Percentiles rank a stretch among this genome's conserved stretches.
Conservation (phyloP, 2,797 vertebrate genomes). For the Atherinosoma microstoma region DNA sequence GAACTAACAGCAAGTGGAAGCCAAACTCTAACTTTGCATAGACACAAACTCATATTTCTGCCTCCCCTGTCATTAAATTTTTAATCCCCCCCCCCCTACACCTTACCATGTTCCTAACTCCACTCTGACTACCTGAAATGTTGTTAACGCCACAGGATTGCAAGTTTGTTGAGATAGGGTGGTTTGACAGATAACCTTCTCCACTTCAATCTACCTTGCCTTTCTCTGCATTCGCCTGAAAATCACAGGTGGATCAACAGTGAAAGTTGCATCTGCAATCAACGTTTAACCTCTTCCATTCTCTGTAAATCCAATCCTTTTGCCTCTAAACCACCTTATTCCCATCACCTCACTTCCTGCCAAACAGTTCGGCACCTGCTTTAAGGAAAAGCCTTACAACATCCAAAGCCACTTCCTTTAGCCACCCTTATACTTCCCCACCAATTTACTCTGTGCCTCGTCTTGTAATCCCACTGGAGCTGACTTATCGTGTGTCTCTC, state of each 20-base stretch:
- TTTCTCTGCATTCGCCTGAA: slow-evolving; percentile 42
- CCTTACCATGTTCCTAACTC: slow-evolving; percentile 18
- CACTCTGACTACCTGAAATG: slow-evolving; percentile 38
- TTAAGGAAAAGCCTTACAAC: slow-evolving; percentile 37
- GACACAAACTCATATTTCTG: slow-evolving; percentile 7
- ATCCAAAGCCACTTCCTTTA: slow-evolving; percentile 37
- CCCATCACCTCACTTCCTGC: slow-evolving; percentile 34
- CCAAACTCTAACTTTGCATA: background rate
- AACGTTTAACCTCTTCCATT: slow-evolving; percentile 35
- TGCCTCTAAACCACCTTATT: slow-evolving; percentile 34
- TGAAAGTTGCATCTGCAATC: slow-evolving; percentile 52
- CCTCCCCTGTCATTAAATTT: background rate
- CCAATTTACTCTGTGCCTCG: slow-evolving; percentile 49
- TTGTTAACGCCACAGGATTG: slow-evolving; percentile 40
- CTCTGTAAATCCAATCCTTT: slow-evolving; percentile 50
- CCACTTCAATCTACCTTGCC: slow-evolving; percentile 47
- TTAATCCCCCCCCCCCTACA: background rate
- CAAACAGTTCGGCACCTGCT: slow-evolving; percentile 37
- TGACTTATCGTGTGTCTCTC: slow-evolving; percentile 46
- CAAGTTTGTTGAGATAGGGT: slow-evolving; percentile 42
- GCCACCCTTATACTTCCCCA: slow-evolving; percentile 32
- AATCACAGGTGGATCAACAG: slow-evolving; percentile 33
- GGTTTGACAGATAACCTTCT: slow-evolving; percentile 58
- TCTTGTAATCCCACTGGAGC: slow-evolving; percentile 41
- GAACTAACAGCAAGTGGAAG: background rate